Conservation (phyloP, 2,797 vertebrate genomes). For the Cossypha polioptera region DNA sequence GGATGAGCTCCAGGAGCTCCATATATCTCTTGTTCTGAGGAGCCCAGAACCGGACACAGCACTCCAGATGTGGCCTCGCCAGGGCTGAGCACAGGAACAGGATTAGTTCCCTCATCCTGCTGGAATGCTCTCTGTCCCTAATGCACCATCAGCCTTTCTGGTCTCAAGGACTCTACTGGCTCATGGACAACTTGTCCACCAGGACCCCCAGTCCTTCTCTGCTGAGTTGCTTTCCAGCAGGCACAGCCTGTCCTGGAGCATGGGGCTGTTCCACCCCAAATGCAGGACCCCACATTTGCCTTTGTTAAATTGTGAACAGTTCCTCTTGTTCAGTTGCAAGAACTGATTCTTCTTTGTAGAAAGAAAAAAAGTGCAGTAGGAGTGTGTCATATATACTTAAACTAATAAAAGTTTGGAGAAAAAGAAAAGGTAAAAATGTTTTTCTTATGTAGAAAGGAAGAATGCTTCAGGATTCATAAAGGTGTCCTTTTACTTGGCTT, state of each 20-base stretch:
- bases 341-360: not conserved
- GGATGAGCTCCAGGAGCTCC: not conserved
- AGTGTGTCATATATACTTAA: not conserved
- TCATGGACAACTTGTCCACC: not conserved
- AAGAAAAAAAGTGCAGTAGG: not conserved
- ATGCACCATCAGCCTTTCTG: not conserved
- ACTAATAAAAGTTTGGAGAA: not conserved
- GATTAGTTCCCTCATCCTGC: not conserved
- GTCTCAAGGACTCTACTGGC: not conserved
- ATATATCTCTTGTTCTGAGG: not conserved
- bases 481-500: not conserved
- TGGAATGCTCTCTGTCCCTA: not conserved
- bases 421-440: not conserved
- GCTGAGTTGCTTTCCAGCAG: not conserved
- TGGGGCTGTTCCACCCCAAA: not conserved
- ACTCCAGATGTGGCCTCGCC: not conserved
- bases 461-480: not conserved
- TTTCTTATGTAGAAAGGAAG: not conserved
- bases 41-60: not conserved
- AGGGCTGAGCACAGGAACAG: not conserved
- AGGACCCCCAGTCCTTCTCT: not conserved
- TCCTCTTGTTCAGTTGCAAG: not conserved
- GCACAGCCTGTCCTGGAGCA: not conserved
- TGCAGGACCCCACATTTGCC: not conserved
- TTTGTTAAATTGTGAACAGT: not conserved